Conservation (phyloP, 2,888 invertebrate species). For the Hololepta plana region DNA sequence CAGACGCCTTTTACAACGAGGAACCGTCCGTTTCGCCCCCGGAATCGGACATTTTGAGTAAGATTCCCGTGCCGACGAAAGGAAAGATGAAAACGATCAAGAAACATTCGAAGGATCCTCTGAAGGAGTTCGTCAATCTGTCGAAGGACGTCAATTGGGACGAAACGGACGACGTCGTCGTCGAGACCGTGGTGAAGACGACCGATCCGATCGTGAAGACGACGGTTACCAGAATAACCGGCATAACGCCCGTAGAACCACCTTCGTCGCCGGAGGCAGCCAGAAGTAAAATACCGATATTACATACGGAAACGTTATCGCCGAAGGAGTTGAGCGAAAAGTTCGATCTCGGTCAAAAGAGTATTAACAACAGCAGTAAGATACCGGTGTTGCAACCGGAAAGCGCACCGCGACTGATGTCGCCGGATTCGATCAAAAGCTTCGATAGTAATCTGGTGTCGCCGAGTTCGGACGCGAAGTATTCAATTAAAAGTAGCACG, state of each 20-base stretch:
- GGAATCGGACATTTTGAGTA: slow-evolving; percentile 21
- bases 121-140: slow-evolving; percentile 26
- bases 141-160: slow-evolving; percentile 28
- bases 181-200: slow-evolving; percentile 8
- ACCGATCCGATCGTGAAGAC: slow-evolving; percentile 22
- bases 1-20: slow-evolving; percentile 16
- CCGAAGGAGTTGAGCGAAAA: slow-evolving; percentile 8
- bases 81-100: slow-evolving; percentile 30
- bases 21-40: slow-evolving; percentile 13
- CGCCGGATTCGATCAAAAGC: slow-evolving; percentile 14
- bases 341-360: no score
- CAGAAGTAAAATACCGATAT: slow-evolving; percentile 30
- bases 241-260: slow-evolving; percentile 11
- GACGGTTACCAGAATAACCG: slow-evolving; percentile 20
- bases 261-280: slow-evolving; percentile 10
- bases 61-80: slow-evolving; percentile 23
- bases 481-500: slow-evolving; percentile 20
- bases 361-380: no score
- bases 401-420: slow-evolving; percentile 13
- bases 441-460: slow-evolving; percentile 18
- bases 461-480: slow-evolving; percentile 17
- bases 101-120: slow-evolving; percentile 30
- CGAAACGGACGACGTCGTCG: slow-evolving; percentile 13
- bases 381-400: slow-evolving; percentile 4
- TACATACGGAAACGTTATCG: slow-evolving; percentile 22